phyloP scores from a whole-genome alignment of 2,113 vertebrate species.

The Rissa tridactyla region DNA sequence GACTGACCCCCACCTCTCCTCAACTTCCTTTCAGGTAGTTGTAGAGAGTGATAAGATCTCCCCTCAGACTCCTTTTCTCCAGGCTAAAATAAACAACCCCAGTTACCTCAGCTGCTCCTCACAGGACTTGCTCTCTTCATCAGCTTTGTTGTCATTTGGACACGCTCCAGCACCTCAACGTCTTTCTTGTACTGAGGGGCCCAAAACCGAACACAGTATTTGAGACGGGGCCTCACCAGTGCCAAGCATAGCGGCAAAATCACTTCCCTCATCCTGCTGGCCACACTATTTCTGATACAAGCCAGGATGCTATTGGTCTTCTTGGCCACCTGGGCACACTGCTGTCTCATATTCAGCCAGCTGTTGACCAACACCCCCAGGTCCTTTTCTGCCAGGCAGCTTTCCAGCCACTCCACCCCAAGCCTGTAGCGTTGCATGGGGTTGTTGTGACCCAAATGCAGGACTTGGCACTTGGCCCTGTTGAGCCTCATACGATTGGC shows the following conservation, averaged over 20 bases:
- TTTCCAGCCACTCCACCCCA: background rate
- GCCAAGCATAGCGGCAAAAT: accelerated
- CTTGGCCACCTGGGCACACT: background rate
- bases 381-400: background rate
- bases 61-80: background rate
- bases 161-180: background rate
- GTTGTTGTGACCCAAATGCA: background rate
- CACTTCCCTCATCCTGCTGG: background rate
- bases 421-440: background rate
- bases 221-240: background rate
- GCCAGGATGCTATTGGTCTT: background rate
- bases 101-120: background rate
- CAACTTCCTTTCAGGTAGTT: background rate
- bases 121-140: background rate
- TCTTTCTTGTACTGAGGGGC: background rate
- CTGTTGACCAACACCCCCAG: background rate
- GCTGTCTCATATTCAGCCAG: background rate
- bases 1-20: too few relatives aligned
- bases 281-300: accelerated
- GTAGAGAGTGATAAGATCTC: background rate
- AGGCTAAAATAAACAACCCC: background rate
- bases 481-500: accelerated
- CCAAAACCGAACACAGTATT: background rate
- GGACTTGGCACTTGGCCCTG: background rate
- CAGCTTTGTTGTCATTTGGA: background rate